Conservation (phyloP, 2,797 vertebrate species). For the Anguilla anguilla region DNA sequence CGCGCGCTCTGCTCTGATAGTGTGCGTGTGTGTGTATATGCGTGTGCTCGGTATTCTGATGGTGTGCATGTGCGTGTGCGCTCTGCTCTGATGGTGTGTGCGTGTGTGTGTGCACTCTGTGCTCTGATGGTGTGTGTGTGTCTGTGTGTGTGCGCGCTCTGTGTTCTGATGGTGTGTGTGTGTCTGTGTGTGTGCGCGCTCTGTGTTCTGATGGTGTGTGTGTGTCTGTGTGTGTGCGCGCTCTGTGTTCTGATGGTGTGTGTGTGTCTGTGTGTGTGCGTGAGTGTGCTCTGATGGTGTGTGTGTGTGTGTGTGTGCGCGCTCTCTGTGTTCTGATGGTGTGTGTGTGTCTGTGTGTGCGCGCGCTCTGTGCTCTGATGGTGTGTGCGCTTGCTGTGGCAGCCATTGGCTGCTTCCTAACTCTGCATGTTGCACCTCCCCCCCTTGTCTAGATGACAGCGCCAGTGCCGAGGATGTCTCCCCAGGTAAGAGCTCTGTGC, state of each 20-base stretch:
- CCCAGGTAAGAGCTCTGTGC: conserved; percentile 80
- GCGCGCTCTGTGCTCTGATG: neutral
- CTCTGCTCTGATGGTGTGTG: neutral
- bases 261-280: neutral
- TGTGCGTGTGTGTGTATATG: neutral
- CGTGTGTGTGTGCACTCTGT: neutral
- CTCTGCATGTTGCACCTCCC: conserved; percentile 72
- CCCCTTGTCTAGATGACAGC: conserved; percentile 80
- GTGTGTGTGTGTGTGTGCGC: neutral
- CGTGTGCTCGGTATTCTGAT: too few species aligned
- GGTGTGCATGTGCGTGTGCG: too few species aligned
- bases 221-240: neutral
- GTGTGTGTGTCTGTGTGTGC: neutral
- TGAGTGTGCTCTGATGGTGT: neutral
- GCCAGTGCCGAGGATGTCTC: conserved; percentile 80
- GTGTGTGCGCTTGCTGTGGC: neutral
- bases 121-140: neutral
- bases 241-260: neutral
- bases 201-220: neutral
- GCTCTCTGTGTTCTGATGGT: neutral
- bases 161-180: neutral
- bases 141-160: neutral
- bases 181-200: neutral
- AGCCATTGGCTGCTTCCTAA: conserved; percentile 65
- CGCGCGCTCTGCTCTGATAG: too few species aligned